phyloP scores from a whole-genome alignment of 1,140 invertebrate genomes.

The Pollicipes pollicipes region DNA sequence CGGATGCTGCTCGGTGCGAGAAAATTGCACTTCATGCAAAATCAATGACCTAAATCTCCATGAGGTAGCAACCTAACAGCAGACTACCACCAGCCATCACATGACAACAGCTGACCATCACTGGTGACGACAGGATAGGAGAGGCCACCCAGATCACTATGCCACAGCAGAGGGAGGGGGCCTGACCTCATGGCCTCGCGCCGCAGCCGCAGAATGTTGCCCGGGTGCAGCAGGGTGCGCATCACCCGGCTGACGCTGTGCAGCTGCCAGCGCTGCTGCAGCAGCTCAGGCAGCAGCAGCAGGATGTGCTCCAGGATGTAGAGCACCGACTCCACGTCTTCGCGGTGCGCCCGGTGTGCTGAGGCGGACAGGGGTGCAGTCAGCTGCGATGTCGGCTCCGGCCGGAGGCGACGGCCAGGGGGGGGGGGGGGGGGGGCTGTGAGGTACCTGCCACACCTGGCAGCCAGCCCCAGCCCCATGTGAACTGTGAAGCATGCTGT shows the following conservation, averaged over 20 bases:
- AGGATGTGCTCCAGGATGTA: slow-evolving; percentile 74
- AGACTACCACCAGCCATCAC: no score
- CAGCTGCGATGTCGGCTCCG: slow-evolving; percentile 74
- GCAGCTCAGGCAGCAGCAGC: slow-evolving; percentile 65
- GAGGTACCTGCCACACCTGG: slow-evolving; percentile 9
- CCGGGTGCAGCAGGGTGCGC: slow-evolving; percentile 76
- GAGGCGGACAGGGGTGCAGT: slow-evolving; percentile 11
- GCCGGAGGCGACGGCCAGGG: slow-evolving; percentile 29
- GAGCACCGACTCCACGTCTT: slow-evolving; percentile 78
- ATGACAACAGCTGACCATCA: no score
- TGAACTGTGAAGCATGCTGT: slow-evolving; percentile 5
- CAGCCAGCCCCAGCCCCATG: slow-evolving; percentile 13
- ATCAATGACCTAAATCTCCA: no score
- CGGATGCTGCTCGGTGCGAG: no score
- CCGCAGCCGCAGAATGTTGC: slow-evolving; percentile 62
- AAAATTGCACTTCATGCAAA: no score
- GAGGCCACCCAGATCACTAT: no score
- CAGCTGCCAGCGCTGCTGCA: slow-evolving; percentile 85
- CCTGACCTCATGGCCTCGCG: slow-evolving; percentile 63
- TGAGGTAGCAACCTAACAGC: no score
- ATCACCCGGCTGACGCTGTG: slow-evolving; percentile 81
- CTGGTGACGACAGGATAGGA: no score
- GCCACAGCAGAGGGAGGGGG: no score
- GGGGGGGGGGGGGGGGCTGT: slow-evolving; percentile 12
- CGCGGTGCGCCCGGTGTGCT: slow-evolving; percentile 78